Conservation (phyloP, 2,888 invertebrate genomes). For the Saturnia japonica region DNA sequence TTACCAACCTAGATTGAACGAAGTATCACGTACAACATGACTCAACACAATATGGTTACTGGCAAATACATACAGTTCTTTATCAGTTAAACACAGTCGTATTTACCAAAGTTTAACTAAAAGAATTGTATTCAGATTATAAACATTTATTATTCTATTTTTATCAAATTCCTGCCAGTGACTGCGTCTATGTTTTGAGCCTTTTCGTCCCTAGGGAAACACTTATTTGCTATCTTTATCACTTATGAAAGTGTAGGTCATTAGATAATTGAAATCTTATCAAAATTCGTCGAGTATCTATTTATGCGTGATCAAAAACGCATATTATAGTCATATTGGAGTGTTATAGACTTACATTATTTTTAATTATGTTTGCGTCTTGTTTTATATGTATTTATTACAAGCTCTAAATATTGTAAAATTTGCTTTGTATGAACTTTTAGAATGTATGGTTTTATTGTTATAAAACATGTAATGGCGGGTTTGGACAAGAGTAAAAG, state of each 20-base stretch:
- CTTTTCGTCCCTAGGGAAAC: too few species aligned
- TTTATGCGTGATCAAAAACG: too few species aligned
- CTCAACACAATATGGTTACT: conserved; percentile 12
- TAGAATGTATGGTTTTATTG: too few species aligned
- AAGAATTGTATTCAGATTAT: not conserved
- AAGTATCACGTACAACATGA: conserved; percentile 14
- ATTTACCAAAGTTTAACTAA: conserved; percentile 14
- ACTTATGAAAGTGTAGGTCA: too few species aligned
- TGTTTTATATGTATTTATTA: not conserved
- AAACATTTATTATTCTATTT: not conserved
- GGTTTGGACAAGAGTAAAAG: too few species aligned
- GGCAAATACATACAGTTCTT: conserved; percentile 11
- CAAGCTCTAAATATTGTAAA: not conserved
- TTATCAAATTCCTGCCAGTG: not conserved
- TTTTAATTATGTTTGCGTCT: not conserved
- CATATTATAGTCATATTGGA: too few species aligned
- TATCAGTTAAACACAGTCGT: conserved; percentile 8
- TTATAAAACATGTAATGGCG: too few species aligned
- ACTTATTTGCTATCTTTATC: too few species aligned
- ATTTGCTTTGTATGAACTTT: not conserved
- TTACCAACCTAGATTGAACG: not conserved
- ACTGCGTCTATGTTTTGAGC: not conserved
- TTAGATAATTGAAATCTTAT: too few species aligned
- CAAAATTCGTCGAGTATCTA: too few species aligned
- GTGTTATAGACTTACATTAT: not conserved